Conservation (phyloP, 2,797 vertebrate genomes). For the Huso huso region DNA sequence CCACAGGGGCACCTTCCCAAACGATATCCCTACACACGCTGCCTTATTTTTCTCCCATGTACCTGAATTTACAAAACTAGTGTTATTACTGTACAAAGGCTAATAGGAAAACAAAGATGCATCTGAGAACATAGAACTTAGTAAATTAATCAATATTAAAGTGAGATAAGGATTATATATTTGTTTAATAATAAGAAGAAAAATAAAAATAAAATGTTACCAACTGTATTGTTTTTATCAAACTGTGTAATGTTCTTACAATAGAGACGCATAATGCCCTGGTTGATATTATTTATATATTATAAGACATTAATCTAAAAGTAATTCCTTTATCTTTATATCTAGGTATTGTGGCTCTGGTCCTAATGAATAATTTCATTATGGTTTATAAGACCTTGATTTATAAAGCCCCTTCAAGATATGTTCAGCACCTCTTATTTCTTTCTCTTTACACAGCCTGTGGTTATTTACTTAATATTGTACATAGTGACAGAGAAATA, state of each 20-base stretch:
- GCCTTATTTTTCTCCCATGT: conserved; percentile 23
- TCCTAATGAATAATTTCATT: conserved; percentile 48
- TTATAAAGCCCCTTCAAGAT: conserved; percentile 37
- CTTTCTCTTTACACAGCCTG: conserved; percentile 3
- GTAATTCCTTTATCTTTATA: conserved; percentile 26
- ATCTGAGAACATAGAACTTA: conserved; percentile 27
- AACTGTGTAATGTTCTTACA: too few species aligned
- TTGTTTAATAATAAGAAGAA: too few species aligned
- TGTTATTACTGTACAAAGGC: conserved; percentile 30
- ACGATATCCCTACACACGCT: conserved; percentile 11
- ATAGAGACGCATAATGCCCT: too few species aligned
- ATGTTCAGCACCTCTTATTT: conserved; percentile 8
- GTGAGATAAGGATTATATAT: too few species aligned
- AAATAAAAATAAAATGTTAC: too few species aligned
- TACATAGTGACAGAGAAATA: too few species aligned
- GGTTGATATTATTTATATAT: too few species aligned
- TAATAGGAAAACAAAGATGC: conserved; percentile 13
- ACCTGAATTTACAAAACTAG: conserved; percentile 39
- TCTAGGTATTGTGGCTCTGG: conserved; percentile 37
- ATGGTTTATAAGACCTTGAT: conserved; percentile 44
- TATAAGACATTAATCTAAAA: too few species aligned
- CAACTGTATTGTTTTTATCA: too few species aligned
- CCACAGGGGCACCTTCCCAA: conserved; percentile 42
- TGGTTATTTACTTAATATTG: background rate
- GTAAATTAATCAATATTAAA: too few species aligned